Percentiles rank a stretch among this genome's conserved stretches.
These are phyloP conservation scores for Euplexia lucipara DNA, from an alignment of 2,888 invertebrate species.

Conservation along the genomic window DNA sequence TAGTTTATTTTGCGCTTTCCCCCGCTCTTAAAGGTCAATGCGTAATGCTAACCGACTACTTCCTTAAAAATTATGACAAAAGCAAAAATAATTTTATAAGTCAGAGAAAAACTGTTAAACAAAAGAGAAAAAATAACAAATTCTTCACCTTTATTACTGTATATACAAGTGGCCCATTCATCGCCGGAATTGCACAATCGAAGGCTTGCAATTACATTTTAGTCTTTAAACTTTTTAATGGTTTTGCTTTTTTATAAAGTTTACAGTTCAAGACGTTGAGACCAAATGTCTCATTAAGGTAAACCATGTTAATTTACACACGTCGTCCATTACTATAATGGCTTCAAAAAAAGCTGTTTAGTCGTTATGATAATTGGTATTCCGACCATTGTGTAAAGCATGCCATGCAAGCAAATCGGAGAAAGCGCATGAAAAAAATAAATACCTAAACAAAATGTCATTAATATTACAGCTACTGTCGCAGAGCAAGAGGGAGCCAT, in stretches of 20 bases:
- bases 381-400: conserved; percentile 1
- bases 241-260: conserved; percentile 26
- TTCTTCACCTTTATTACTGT: too few relatives aligned
- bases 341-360: conserved; percentile 22
- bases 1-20: too few relatives aligned
- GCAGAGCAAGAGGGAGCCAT: conserved; percentile 10
- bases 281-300: conserved; percentile 40
- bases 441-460: too few relatives aligned
- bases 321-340: conserved; percentile 40
- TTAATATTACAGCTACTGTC: not conserved
- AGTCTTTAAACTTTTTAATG: conserved; percentile 37
- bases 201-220: conserved; percentile 27
- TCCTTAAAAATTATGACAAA: too few relatives aligned
- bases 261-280: conserved; percentile 34
- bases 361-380: conserved; percentile 7
- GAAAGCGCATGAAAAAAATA: too few relatives aligned
- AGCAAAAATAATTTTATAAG: too few relatives aligned
- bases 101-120: too few relatives aligned
- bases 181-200: not conserved
- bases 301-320: conserved; percentile 44
- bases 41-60: too few relatives aligned
- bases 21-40: too few relatives aligned
- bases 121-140: too few relatives aligned
- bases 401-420: not conserved
- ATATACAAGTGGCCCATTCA: conserved; percentile 28